Evolutionary conservation across 2,888 invertebrate species (phyloP).

Genomic region (Megastigmus dorsalis): DNA sequence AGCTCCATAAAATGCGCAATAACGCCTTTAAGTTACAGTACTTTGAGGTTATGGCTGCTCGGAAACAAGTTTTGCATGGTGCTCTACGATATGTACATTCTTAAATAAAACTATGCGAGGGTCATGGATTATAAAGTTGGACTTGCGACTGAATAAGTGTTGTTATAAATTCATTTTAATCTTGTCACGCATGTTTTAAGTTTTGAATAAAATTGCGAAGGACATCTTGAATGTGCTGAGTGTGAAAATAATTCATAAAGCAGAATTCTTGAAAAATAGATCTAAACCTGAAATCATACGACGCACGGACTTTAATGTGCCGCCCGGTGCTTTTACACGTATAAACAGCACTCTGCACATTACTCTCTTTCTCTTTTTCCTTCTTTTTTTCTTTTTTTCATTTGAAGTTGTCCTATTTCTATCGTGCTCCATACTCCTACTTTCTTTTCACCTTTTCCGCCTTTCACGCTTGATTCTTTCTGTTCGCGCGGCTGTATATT

Average conservation of each 20-base stretch:
- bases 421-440: too few species aligned
- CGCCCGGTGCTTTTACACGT: slow-evolving; percentile 1
- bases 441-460: background rate
- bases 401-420: too few species aligned
- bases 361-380: slow-evolving; percentile 34
- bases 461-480: background rate
- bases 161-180: too few species aligned
- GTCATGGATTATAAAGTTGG: too few species aligned
- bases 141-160: too few species aligned
- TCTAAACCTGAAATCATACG: slow-evolving; percentile 15
- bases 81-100: too few species aligned
- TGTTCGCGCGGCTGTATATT: too few species aligned
- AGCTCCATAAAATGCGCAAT: slow-evolving; percentile 12
- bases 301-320: slow-evolving; percentile 18
- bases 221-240: too few species aligned
- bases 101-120: too few species aligned
- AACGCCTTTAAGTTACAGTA: background rate
- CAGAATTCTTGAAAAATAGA: slow-evolving; percentile 10
- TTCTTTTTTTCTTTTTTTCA: slow-evolving; percentile 14
- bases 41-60: slow-evolving; percentile 1
- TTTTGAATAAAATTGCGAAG: too few species aligned
- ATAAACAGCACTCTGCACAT: slow-evolving; percentile 45
- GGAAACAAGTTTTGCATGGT: background rate
- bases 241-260: too few species aligned
- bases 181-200: too few species aligned